phyloP scores from a whole-genome alignment of 92 coral and sea anemone species.

The Plumapathes pennacea region DNA sequence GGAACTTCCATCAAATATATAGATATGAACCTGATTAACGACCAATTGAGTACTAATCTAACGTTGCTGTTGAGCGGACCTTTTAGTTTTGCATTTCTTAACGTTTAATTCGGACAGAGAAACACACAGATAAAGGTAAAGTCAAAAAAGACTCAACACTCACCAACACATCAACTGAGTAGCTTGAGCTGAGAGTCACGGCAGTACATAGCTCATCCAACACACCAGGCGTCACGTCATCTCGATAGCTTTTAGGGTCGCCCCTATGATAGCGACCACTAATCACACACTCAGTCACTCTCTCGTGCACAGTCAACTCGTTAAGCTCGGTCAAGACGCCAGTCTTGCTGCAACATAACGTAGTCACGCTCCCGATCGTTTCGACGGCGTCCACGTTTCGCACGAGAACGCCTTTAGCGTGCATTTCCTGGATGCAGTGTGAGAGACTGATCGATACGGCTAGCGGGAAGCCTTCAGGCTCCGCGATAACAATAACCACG shows the following conservation, averaged over 20 bases:
- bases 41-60: too few relatives aligned
- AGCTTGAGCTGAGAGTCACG: constrained; percentile 74
- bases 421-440: constrained; percentile 61
- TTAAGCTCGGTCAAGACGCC: constrained; percentile 82
- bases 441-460: constrained; percentile 69
- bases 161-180: constrained; percentile 66
- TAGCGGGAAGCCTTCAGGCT: constrained; percentile 76
- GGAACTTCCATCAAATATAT: too few relatives aligned
- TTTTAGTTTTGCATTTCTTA: too few relatives aligned
- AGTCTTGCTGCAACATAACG: constrained; percentile 73
- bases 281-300: constrained; percentile 67
- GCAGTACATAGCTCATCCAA: constrained; percentile 48
- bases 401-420: constrained; percentile 48
- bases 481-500: constrained; percentile 75
- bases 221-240: constrained; percentile 33
- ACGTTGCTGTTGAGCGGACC: too few relatives aligned
- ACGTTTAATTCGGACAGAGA: too few relatives aligned
- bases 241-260: constrained; percentile 57
- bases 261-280: constrained; percentile 61
- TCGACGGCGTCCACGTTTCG: constrained; percentile 76
- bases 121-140: too few relatives aligned
- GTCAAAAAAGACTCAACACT: too few relatives aligned
- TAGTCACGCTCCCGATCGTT: constrained; percentile 74
- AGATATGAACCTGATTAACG: too few relatives aligned
- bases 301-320: constrained; percentile 56